Conservation (phyloP, 2,113 vertebrate species). For the Scartelaos histophorus region DNA sequence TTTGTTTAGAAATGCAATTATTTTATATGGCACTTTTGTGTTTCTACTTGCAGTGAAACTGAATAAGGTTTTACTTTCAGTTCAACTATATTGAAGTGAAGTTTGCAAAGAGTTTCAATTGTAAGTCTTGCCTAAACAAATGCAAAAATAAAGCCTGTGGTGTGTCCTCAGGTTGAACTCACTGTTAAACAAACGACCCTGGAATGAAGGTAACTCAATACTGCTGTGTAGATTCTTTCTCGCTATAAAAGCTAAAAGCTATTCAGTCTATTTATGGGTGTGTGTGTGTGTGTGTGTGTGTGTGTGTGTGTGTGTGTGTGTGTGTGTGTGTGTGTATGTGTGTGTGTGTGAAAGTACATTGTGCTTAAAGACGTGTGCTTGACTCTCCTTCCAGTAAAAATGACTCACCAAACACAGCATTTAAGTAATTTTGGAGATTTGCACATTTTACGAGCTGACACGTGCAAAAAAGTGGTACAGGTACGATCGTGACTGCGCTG, state of each 20-base stretch:
- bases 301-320: neutral
- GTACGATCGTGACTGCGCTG: constrained; percentile 13
- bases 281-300: neutral
- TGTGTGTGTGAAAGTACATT: constrained; percentile 6
- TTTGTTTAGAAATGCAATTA: too few relatives aligned
- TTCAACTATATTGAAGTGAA: too few relatives aligned
- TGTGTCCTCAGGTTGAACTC: constrained; percentile 7
- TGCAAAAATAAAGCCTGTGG: neutral
- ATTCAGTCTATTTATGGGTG: neutral
- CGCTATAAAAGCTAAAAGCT: constrained; percentile 15
- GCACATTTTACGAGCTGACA: constrained; percentile 37
- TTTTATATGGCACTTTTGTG: too few relatives aligned
- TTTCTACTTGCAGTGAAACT: too few relatives aligned
- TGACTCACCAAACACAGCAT: constrained; percentile 47
- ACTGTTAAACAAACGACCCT: neutral
- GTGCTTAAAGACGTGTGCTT: constrained; percentile 15
- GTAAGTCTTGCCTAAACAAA: neutral
- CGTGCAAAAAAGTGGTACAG: constrained; percentile 15
- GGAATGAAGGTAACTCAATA: neutral
- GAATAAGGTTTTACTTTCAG: too few relatives aligned
- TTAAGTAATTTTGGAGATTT: constrained; percentile 34
- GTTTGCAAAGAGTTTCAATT: too few relatives aligned
- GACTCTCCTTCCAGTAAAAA: constrained; percentile 46
- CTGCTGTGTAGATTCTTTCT: neutral
- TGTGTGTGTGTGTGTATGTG: too few relatives aligned